phyloP scores from a whole-genome alignment of 2,888 invertebrate genomes.

The Drosophila macrothrix region DNA sequence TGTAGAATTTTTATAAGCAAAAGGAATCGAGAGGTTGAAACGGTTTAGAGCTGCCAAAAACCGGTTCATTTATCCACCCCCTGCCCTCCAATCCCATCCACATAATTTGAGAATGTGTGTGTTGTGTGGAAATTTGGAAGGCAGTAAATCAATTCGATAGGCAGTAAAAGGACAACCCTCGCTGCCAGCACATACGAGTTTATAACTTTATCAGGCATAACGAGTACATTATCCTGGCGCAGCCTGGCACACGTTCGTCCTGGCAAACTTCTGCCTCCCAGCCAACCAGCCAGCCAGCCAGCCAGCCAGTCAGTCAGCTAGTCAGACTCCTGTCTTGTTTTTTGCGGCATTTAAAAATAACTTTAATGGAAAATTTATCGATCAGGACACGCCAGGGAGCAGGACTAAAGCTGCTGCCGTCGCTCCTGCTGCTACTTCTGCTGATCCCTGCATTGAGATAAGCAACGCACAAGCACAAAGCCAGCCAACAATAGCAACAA shows the following conservation, averaged over 20 bases:
- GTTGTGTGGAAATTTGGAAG: slow-evolving; percentile 56
- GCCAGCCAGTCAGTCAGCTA: slow-evolving; percentile 1
- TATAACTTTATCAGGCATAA: slow-evolving; percentile 84
- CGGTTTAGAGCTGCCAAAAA: slow-evolving; percentile 12
- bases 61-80: slow-evolving; percentile 15
- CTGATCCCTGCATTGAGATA: slow-evolving; percentile 66
- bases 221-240: slow-evolving; percentile 83
- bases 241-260: slow-evolving; percentile 66
- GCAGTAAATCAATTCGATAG: slow-evolving; percentile 77
- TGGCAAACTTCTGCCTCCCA: slow-evolving; percentile 10
- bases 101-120: slow-evolving; percentile 12
- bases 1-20: not conserved
- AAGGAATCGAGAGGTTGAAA: not conserved
- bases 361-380: slow-evolving; percentile 85
- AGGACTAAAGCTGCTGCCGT: slow-evolving; percentile 29
- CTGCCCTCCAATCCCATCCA: not conserved
- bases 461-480: slow-evolving; percentile 70
- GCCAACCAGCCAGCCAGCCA: not conserved
- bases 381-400: slow-evolving; percentile 66
- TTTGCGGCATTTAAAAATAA: slow-evolving; percentile 81
- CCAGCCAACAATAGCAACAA: slow-evolving; percentile 44
- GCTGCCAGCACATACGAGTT: slow-evolving; percentile 71
- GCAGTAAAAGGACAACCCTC: slow-evolving; percentile 48
- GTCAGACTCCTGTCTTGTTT: slow-evolving; percentile 54
- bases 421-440: slow-evolving; percentile 16